Conservation (phyloP, 1,140 invertebrate species). For the Papilio aristodemus region DNA sequence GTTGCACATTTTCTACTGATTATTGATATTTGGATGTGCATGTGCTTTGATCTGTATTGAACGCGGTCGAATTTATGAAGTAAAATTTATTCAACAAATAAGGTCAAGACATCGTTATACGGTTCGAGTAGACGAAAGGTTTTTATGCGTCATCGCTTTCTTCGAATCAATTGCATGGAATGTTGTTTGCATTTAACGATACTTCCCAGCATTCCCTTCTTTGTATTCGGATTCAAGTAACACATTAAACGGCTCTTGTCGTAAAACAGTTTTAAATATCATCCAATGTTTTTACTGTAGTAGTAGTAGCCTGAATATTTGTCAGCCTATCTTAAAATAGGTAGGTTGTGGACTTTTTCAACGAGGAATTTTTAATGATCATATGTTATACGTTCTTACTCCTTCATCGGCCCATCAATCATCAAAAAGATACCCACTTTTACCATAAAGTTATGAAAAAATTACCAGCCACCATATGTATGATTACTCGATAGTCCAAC, state of each 20-base stretch:
- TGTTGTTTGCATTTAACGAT: constrained; percentile 23
- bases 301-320: too few species aligned
- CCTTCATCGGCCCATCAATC: too few species aligned
- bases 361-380: too few species aligned
- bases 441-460: neutral
- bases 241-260: constrained; percentile 3
- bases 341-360: neutral
- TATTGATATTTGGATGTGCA: too few species aligned
- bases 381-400: too few species aligned
- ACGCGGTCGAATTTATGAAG: too few species aligned
- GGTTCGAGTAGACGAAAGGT: neutral
- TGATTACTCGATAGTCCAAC: neutral
- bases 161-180: constrained; percentile 7
- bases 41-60: too few species aligned
- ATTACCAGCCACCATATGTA: neutral
- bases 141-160: constrained; percentile 15
- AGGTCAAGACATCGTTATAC: neutral
- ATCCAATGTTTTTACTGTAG: neutral
- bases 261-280: constrained; percentile 6
- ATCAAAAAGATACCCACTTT: neutral
- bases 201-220: constrained; percentile 17
- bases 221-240: constrained; percentile 21
- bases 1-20: too few species aligned
- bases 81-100: neutral
- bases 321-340: neutral